phyloP scores from a whole-genome alignment of 1,140 invertebrate species.

The Popillia japonica region DNA sequence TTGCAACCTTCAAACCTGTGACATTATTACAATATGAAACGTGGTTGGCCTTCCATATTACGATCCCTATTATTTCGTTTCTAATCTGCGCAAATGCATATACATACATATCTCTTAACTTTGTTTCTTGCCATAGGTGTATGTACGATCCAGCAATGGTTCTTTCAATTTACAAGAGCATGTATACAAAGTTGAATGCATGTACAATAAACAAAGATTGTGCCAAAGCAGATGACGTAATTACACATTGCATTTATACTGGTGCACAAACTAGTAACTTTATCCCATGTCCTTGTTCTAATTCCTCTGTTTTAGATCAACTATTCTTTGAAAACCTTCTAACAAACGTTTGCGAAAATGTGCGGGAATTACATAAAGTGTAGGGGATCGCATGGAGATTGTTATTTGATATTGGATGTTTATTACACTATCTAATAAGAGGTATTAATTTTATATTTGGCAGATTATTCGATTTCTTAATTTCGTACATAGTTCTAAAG shows the following conservation, averaged over 20 bases:
- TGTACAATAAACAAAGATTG: slow-evolving; percentile 1
- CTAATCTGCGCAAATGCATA: not conserved
- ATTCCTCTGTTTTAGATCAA: not conserved
- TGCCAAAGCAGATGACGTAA: not conserved
- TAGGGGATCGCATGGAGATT: too few species aligned
- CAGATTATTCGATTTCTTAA: too few species aligned
- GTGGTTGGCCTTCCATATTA: not conserved
- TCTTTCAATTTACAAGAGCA: not conserved
- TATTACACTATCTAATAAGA: too few species aligned
- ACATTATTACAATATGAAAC: not conserved
- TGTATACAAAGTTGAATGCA: not conserved
- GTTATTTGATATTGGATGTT: too few species aligned
- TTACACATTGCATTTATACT: not conserved
- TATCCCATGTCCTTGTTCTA: slow-evolving; percentile 26
- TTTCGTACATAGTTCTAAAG: too few species aligned
- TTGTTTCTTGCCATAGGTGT: too few species aligned
- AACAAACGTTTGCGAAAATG: slow-evolving; percentile 3
- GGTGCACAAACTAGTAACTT: not conserved
- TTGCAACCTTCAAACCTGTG: not conserved
- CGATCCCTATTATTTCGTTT: too few species aligned
- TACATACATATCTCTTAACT: not conserved
- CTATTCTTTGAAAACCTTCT: not conserved
- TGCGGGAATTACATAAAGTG: too few species aligned
- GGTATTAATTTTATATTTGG: too few species aligned
- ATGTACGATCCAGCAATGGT: not conserved